Conservation (phyloP, 2,888 invertebrate species). For the Elegia similella region DNA sequence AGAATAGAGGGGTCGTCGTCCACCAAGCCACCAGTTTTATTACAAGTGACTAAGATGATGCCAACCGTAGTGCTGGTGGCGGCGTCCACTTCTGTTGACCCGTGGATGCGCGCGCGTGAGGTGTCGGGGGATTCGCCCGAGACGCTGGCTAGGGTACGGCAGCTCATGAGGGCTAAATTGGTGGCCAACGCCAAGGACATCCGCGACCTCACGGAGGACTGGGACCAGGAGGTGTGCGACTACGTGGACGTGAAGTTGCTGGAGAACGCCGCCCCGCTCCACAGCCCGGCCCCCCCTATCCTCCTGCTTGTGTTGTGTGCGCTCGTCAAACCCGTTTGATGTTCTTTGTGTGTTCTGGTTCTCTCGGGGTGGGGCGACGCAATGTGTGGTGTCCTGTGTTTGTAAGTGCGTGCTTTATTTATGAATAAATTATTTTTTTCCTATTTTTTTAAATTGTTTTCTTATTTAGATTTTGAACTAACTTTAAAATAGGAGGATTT, state of each 20-base stretch:
- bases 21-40: constrained; percentile 61
- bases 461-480: too few species aligned
- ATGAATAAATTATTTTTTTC: neutral
- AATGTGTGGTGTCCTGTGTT: neutral
- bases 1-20: constrained; percentile 34
- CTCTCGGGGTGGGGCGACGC: neutral
- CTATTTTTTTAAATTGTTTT: too few species aligned
- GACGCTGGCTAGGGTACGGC: constrained; percentile 50
- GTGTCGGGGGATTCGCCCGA: constrained; percentile 48
- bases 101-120: constrained; percentile 41
- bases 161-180: constrained; percentile 61
- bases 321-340: neutral
- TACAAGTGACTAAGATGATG: constrained; percentile 54
- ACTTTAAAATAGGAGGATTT: too few species aligned
- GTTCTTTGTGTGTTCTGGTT: neutral
- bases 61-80: constrained; percentile 64
- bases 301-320: neutral
- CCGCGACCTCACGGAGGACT: constrained; percentile 63
- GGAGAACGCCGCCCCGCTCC: constrained; percentile 18
- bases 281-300: neutral
- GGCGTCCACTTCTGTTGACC: constrained; percentile 37
- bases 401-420: neutral
- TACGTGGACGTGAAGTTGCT: constrained; percentile 59
- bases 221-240: constrained; percentile 68
- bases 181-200: constrained; percentile 52